Conservation (phyloP, 1,140 invertebrate species). For the Achatina immaculata region DNA sequence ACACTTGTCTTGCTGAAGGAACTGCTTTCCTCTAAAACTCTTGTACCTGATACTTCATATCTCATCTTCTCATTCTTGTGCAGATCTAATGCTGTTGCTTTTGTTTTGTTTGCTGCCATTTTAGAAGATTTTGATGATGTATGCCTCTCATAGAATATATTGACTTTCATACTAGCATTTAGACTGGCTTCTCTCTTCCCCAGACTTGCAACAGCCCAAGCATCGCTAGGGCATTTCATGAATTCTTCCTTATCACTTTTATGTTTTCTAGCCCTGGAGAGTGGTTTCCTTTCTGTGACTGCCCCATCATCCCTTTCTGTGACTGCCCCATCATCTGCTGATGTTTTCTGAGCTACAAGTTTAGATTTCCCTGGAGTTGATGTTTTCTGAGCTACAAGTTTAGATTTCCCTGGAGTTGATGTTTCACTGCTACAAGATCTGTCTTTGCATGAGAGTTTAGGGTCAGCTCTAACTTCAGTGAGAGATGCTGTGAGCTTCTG, state of each 20-base stretch:
- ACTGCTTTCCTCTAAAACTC: not conserved
- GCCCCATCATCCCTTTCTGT: too few relatives aligned
- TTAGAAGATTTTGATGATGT: constrained; percentile 31
- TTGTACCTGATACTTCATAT: not conserved
- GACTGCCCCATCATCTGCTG: not conserved
- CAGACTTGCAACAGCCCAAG: constrained; percentile 23
- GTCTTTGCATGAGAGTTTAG: too few relatives aligned
- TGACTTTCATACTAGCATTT: constrained; percentile 53
- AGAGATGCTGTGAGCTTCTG: not conserved
- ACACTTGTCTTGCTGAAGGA: not conserved
- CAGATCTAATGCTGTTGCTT: not conserved
- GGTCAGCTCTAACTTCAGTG: too few relatives aligned
- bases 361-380: not conserved
- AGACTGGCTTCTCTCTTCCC: constrained; percentile 57
- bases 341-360: not conserved
- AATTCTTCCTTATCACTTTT: too few relatives aligned
- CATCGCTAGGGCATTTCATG: too few relatives aligned
- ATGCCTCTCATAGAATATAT: constrained; percentile 56
- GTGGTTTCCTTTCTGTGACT: too few relatives aligned
- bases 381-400: not conserved
- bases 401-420: not conserved
- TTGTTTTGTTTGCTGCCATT: constrained; percentile 26
- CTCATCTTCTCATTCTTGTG: too few relatives aligned
- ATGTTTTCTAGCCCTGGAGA: too few relatives aligned
- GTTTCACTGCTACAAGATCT: not conserved